phyloP scores from a whole-genome alignment of 2,113 vertebrate species.

The Neoarius graeffei region DNA sequence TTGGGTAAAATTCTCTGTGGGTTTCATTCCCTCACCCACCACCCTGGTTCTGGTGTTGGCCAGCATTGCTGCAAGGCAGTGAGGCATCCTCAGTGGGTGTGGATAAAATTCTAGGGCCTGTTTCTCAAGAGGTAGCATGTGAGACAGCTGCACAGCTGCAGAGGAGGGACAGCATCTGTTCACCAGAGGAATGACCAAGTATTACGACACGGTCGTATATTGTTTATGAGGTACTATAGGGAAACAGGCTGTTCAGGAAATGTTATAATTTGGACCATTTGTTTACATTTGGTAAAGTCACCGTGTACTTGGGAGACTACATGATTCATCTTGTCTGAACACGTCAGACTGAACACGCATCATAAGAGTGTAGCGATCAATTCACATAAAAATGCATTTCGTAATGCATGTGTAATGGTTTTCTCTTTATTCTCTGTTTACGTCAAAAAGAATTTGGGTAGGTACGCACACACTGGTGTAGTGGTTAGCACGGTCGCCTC shows the following conservation, averaged over 20 bases:
- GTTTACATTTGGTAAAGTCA: slow-evolving; percentile 51
- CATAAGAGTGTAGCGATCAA: background rate
- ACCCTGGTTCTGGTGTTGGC: background rate
- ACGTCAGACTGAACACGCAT: background rate
- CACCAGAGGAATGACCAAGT: slow-evolving; percentile 41
- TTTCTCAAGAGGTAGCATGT: slow-evolving; percentile 43
- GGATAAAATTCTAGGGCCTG: slow-evolving; percentile 26
- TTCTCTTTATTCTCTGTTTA: background rate
- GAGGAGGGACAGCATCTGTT: slow-evolving; percentile 55
- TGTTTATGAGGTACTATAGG: slow-evolving; percentile 53
- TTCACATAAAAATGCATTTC: background rate
- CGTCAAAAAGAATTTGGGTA: background rate
- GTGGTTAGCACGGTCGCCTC: too few species aligned
- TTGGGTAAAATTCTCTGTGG: background rate
- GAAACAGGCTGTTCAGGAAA: slow-evolving; percentile 45
- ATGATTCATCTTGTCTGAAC: slow-evolving; percentile 18
- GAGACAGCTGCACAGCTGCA: slow-evolving; percentile 52
- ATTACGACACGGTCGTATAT: slow-evolving; percentile 47
- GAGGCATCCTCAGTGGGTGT: slow-evolving; percentile 37
- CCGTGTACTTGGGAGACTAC: slow-evolving; percentile 31
- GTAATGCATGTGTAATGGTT: background rate
- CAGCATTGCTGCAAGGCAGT: slow-evolving; percentile 18
- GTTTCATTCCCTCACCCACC: background rate
- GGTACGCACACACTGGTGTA: background rate
- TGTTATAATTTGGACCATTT: slow-evolving; percentile 50